Conservation (phyloP, 2,113 vertebrate species). For the Orientallactaga bullata region DNA sequence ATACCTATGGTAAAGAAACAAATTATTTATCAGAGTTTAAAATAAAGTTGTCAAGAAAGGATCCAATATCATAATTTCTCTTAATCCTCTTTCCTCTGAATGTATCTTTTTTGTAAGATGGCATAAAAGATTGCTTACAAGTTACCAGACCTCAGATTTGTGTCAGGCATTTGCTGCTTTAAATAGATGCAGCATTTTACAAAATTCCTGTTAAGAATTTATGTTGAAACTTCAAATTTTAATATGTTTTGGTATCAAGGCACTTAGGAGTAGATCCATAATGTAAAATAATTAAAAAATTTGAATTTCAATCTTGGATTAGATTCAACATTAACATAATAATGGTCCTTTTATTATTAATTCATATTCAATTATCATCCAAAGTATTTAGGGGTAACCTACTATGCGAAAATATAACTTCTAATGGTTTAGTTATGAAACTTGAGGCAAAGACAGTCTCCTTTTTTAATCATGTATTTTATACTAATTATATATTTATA, state of each 20-base stretch:
- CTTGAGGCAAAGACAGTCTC: neutral
- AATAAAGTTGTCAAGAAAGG: neutral
- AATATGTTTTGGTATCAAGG: neutral
- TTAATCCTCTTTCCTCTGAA: neutral
- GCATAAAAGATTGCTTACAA: neutral
- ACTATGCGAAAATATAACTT: neutral
- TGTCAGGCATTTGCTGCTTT: neutral
- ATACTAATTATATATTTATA: neutral
- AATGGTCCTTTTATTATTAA: neutral
- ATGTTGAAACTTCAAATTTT: neutral
- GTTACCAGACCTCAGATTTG: neutral
- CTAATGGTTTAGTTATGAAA: neutral
- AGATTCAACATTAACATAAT: neutral
- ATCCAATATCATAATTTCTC: neutral
- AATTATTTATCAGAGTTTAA: neutral
- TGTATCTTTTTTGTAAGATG: neutral
- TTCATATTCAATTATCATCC: neutral
- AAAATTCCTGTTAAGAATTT: neutral
- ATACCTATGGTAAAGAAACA: neutral
- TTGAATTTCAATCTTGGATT: neutral
- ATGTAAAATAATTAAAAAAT: slow-evolving; percentile 15
- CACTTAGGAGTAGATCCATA: neutral
- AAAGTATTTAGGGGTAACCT: neutral
- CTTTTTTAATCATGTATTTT: neutral
- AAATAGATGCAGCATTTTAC: neutral